Evolutionary conservation across 2,888 invertebrate genomes (phyloP).

Genomic region (Eledona agricola): DNA sequence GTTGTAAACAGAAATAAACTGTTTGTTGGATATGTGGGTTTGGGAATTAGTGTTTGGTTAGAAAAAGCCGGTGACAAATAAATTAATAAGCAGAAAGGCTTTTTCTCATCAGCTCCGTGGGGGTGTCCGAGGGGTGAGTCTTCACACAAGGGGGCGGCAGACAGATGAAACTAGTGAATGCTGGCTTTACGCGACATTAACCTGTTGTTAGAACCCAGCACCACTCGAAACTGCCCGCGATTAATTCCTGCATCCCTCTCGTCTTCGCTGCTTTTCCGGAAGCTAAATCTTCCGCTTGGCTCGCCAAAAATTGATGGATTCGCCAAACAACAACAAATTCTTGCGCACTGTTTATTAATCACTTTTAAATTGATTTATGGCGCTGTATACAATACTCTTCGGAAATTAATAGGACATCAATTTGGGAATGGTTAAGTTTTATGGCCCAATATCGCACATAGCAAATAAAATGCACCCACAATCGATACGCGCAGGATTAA

Average conservation of each 20-base stretch:
- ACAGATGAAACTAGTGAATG: slow-evolving; percentile 59
- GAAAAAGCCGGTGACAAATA: no score
- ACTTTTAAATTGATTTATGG: slow-evolving; percentile 61
- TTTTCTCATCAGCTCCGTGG: no score
- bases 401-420: slow-evolving; percentile 44
- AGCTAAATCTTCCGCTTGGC: slow-evolving; percentile 53
- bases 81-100: no score
- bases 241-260: slow-evolving; percentile 53
- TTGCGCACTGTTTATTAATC: slow-evolving; percentile 60
- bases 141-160: slow-evolving; percentile 33
- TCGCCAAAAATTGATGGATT: no score
- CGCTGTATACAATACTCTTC: slow-evolving; percentile 43
- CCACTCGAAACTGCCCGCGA: slow-evolving; percentile 53
- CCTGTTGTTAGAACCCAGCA: slow-evolving; percentile 59
- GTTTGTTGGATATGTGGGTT: no score
- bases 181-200: slow-evolving; percentile 62
- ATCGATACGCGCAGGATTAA: slow-evolving; percentile 16
- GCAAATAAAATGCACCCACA: slow-evolving; percentile 25
- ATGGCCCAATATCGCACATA: slow-evolving; percentile 26
- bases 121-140: slow-evolving; percentile 18
- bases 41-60: no score
- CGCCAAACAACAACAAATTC: no score
- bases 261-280: slow-evolving; percentile 50
- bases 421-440: slow-evolving; percentile 31
- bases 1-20: no score